Conservation (phyloP, 2,888 invertebrate species). For the Himalopsyche tibetana region DNA sequence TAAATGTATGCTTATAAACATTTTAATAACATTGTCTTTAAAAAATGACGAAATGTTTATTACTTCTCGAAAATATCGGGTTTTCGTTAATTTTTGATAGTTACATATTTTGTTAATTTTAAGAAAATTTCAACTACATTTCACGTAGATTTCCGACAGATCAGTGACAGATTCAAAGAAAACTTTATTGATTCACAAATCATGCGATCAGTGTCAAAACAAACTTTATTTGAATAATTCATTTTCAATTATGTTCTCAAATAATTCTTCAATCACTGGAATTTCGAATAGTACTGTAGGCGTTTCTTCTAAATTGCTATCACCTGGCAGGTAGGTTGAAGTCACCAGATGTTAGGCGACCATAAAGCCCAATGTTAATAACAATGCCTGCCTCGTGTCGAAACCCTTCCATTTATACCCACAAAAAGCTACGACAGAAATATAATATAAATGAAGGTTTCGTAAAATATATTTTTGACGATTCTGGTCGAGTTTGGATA, state of each 20-base stretch:
- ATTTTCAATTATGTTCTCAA: slow-evolving; percentile 1
- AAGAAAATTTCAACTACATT: too few relatives aligned
- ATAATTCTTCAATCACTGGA: not conserved
- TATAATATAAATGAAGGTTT: not conserved
- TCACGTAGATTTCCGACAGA: too few relatives aligned
- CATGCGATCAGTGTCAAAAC: not conserved
- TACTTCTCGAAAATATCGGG: too few relatives aligned
- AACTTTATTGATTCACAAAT: not conserved
- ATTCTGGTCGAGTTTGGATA: not conserved
- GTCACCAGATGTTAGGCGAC: slow-evolving; percentile 36
- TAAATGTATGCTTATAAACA: too few relatives aligned
- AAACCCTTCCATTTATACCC: slow-evolving; percentile 2
- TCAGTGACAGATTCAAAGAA: too few relatives aligned
- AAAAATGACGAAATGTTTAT: too few relatives aligned
- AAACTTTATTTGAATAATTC: slow-evolving; percentile 5
- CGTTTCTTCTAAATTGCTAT: slow-evolving; percentile 18
- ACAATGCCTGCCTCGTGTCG: not conserved
- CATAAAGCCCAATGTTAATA: slow-evolving; percentile 35
- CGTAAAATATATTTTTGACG: not conserved
- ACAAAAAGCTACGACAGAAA: slow-evolving; percentile 10
- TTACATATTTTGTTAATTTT: too few relatives aligned
- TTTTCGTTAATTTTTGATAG: too few relatives aligned
- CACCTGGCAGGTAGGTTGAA: slow-evolving; percentile 27
- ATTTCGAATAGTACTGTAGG: slow-evolving; percentile 11
- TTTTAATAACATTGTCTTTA: too few relatives aligned